phyloP scores from a whole-genome alignment of 2,113 vertebrate genomes.

The Oreotragus oreotragus region DNA sequence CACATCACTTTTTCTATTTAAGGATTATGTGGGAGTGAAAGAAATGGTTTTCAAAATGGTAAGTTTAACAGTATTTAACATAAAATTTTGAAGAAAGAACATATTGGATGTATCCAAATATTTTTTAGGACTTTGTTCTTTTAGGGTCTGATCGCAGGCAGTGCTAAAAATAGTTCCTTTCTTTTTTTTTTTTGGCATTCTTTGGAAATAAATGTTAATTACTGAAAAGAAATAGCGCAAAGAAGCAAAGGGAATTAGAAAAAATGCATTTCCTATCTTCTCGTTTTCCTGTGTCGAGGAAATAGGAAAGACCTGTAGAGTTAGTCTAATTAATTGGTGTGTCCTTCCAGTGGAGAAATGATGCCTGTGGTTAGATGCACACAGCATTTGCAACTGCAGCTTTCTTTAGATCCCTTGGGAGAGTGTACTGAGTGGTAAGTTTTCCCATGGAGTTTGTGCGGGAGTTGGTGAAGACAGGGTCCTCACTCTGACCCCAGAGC shows the following conservation, averaged over 20 bases:
- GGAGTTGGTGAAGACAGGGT: too few species aligned
- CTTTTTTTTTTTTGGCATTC: rapidly evolving
- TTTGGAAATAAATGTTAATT: rapidly evolving
- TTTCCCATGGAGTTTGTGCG: rapidly evolving
- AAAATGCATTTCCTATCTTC: rapidly evolving
- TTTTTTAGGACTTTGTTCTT: neutral
- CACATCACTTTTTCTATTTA: neutral
- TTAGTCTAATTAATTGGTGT: rapidly evolving
- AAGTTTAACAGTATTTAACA: neutral
- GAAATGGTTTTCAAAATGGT: too few species aligned
- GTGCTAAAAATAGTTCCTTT: too few species aligned
- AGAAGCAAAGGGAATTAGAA: rapidly evolving
- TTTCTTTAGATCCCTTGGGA: too few species aligned
- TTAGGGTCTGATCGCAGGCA: neutral
- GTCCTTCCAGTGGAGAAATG: neutral
- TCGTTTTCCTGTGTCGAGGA: rapidly evolving
- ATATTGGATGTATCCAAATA: neutral
- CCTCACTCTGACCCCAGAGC: rapidly evolving
- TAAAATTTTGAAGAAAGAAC: neutral
- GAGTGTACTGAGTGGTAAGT: rapidly evolving
- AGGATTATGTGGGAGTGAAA: neutral
- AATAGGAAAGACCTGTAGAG: neutral
- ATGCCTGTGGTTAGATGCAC: rapidly evolving
- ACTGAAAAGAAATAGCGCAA: rapidly evolving
- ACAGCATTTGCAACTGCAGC: neutral